phyloP scores from a whole-genome alignment of 2,888 invertebrate genomes.

The Himalopsyche kuldschensis region DNA sequence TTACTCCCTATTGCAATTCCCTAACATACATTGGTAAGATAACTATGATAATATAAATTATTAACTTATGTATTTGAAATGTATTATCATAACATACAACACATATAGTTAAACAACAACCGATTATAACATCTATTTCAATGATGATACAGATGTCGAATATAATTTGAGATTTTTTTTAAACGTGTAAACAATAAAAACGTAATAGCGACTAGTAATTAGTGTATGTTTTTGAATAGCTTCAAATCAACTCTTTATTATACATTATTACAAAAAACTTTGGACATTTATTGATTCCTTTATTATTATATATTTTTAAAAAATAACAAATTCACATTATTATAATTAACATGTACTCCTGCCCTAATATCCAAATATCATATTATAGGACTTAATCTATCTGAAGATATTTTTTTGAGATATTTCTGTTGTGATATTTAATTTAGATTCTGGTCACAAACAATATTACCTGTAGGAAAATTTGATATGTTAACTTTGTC shows the following conservation, averaged over 20 bases:
- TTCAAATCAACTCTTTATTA: neutral
- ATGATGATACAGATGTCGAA: neutral
- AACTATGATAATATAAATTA: neutral
- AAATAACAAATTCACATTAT: conserved; percentile 1
- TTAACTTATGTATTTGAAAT: conserved; percentile 20
- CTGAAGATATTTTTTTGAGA: neutral
- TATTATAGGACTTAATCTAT: conserved; percentile 1
- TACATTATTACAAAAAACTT: neutral
- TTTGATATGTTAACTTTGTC: neutral
- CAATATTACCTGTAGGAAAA: neutral
- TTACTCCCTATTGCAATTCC: conserved; percentile 34
- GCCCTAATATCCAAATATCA: neutral
- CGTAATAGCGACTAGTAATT: neutral
- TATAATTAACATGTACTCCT: conserved; percentile 1
- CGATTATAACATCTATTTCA: conserved; percentile 26
- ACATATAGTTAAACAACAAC: conserved; percentile 31
- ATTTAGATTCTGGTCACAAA: neutral
- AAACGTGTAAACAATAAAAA: neutral
- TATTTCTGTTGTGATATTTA: neutral
- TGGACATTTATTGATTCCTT: conserved; percentile 1
- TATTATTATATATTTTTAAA: conserved; percentile 1
- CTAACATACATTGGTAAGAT: conserved; percentile 20
- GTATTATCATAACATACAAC: conserved; percentile 29
- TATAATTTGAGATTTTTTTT: neutral
- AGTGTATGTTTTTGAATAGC: neutral